Evolutionary conservation across 2,888 invertebrate species (phyloP).

Genomic region (Glaucopsyche alexis): DNA sequence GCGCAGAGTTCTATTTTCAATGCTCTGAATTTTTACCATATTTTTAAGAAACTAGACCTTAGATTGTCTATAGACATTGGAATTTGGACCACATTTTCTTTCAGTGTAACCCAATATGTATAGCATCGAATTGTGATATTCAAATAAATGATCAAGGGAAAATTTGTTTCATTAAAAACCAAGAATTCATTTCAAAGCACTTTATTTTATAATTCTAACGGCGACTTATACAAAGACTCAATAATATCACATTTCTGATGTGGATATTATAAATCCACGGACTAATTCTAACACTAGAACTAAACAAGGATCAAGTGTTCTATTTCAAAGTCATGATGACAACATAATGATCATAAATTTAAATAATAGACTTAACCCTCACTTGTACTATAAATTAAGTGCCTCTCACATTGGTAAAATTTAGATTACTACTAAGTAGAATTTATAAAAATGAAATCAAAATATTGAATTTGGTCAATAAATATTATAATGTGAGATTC

Average conservation of each 20-base stretch:
- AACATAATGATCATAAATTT: conserved; percentile 35
- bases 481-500: conserved; percentile 43
- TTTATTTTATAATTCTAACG: conserved; percentile 55
- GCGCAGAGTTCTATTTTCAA: too few species aligned
- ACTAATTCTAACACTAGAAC: conserved; percentile 49
- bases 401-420: conserved; percentile 40
- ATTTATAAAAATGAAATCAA: conserved; percentile 26
- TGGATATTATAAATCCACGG: conserved; percentile 83
- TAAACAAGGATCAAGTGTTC: conserved; percentile 32
- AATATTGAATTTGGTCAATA: conserved; percentile 12
- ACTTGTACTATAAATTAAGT: conserved; percentile 38
- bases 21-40: too few species aligned
- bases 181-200: conserved; percentile 41
- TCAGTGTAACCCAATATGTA: background rate
- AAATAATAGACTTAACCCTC: conserved; percentile 56
- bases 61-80: too few species aligned
- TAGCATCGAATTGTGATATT: background rate
- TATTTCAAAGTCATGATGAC: background rate
- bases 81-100: too few species aligned
- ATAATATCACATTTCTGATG: conserved; percentile 87
- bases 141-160: conserved; percentile 7
- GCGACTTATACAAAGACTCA: conserved; percentile 78
- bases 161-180: conserved; percentile 32
- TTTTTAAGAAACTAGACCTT: too few species aligned
- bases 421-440: background rate